Conservation (phyloP, 2,888 invertebrate species). For the Aphrophora alni region DNA sequence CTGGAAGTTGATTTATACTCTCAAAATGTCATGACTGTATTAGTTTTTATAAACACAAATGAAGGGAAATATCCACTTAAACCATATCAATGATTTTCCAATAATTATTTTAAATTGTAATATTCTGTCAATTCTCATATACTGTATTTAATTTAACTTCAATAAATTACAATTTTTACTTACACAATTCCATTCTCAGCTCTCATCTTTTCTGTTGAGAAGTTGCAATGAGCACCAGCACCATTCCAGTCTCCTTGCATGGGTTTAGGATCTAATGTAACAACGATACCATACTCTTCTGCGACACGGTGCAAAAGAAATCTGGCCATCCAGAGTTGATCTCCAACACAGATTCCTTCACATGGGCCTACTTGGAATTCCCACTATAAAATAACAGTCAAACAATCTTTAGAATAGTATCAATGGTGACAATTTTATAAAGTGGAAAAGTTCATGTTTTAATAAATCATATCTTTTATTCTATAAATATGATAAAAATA, state of each 20-base stretch:
- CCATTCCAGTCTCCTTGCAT: conserved; percentile 92
- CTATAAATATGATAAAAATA: too few relatives aligned
- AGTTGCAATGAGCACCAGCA: conserved; percentile 96
- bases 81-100: too few relatives aligned
- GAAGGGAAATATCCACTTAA: too few relatives aligned
- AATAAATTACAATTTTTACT: conserved; percentile 56
- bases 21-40: too few relatives aligned
- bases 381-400: conserved; percentile 62
- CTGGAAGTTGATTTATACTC: too few relatives aligned
- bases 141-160: too few relatives aligned
- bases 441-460: not conserved
- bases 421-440: not conserved
- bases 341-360: conserved; percentile 80
- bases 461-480: not conserved
- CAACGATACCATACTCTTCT: conserved; percentile 89
- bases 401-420: not conserved
- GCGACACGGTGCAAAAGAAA: conserved; percentile 88
- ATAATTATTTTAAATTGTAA: too few relatives aligned
- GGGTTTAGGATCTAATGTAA: conserved; percentile 79
- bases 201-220: conserved; percentile 92
- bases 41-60: too few relatives aligned
- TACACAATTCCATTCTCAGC: conserved; percentile 85
- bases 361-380: conserved; percentile 94
- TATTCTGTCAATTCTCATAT: too few relatives aligned
- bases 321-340: conserved; percentile 88